These are phyloP conservation scores for Sebastes steindachneri DNA, from an alignment of 2,797 vertebrate genomes.

Conservation along the genomic window DNA sequence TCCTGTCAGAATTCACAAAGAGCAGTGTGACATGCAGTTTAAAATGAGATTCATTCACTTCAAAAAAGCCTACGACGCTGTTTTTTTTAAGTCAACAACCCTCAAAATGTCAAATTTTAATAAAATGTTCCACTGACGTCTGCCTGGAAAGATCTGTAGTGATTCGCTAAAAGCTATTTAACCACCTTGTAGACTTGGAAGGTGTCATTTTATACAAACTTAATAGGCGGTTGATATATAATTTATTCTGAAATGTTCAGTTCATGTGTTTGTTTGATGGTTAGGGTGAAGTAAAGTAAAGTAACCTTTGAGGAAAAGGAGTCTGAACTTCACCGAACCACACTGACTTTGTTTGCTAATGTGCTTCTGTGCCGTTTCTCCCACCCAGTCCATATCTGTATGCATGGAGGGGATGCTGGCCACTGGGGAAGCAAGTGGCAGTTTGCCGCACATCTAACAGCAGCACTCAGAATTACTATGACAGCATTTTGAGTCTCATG, in stretches of 20 bases:
- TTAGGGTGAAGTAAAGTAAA: not conserved
- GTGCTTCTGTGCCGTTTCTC: not conserved
- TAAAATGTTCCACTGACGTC: conserved; percentile 6
- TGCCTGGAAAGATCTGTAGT: not conserved
- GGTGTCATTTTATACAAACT: not conserved
- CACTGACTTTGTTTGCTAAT: conserved; percentile 53
- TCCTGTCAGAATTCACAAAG: not conserved
- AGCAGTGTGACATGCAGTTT: not conserved
- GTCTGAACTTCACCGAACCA: conserved; percentile 30
- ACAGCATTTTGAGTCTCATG: conserved; percentile 58
- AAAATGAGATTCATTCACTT: not conserved
- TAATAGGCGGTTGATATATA: not conserved
- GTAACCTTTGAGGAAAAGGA: conserved; percentile 2
- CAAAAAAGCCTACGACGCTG: not conserved
- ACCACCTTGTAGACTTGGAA: not conserved
- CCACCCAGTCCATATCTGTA: conserved; percentile 41
- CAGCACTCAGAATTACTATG: conserved; percentile 51
- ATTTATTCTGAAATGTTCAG: not conserved
- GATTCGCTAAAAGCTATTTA: not conserved
- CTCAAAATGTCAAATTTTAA: not conserved
- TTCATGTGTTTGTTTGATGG: not conserved
- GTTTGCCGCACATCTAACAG: conserved; percentile 54
- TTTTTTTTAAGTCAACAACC: not conserved
- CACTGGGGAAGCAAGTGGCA: conserved; percentile 51
- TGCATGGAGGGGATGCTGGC: conserved; percentile 34